These are phyloP conservation scores for Kryptolebias ocellatus DNA, from an alignment of 2,797 vertebrate species.

Conservation along the genomic window DNA sequence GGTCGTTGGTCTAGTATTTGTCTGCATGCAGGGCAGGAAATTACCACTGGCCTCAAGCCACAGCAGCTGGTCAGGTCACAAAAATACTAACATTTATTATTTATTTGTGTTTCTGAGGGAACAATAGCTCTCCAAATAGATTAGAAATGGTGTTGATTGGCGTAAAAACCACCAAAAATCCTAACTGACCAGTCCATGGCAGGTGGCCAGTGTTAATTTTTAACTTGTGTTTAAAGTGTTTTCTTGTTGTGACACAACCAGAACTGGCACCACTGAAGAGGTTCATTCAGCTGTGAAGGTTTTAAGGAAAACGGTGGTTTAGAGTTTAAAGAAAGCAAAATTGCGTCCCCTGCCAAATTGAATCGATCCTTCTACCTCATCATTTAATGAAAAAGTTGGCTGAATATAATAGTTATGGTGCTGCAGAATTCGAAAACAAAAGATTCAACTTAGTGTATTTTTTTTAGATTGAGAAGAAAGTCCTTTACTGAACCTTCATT, in stretches of 20 bases:
- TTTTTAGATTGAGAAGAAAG: neutral
- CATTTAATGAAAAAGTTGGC: neutral
- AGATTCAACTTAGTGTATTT: too few relatives aligned
- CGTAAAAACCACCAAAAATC: neutral
- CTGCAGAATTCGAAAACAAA: neutral
- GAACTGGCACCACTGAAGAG: conserved; percentile 36
- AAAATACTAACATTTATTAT: conserved; percentile 18
- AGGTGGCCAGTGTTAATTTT: conserved; percentile 47
- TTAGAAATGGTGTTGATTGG: conserved; percentile 1
- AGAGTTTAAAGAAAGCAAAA: too few relatives aligned
- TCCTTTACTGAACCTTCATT: neutral
- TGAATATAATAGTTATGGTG: neutral
- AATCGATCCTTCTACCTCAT: too few relatives aligned
- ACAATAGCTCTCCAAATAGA: conserved; percentile 27
- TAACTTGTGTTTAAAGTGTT: conserved; percentile 31
- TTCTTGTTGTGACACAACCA: conserved; percentile 27
- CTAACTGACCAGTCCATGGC: conserved; percentile 32
- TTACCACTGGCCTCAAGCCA: conserved; percentile 39
- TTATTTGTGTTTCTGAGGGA: conserved; percentile 16
- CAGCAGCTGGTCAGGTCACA: conserved; percentile 29
- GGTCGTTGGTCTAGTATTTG: conserved; percentile 15
- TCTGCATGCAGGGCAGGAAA: conserved; percentile 26
- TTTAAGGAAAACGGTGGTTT: too few relatives aligned
- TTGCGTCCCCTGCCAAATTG: too few relatives aligned
- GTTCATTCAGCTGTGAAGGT: neutral